Evolutionary conservation across 1,140 invertebrate genomes (phyloP).

Genomic region (Planococcus citri): DNA sequence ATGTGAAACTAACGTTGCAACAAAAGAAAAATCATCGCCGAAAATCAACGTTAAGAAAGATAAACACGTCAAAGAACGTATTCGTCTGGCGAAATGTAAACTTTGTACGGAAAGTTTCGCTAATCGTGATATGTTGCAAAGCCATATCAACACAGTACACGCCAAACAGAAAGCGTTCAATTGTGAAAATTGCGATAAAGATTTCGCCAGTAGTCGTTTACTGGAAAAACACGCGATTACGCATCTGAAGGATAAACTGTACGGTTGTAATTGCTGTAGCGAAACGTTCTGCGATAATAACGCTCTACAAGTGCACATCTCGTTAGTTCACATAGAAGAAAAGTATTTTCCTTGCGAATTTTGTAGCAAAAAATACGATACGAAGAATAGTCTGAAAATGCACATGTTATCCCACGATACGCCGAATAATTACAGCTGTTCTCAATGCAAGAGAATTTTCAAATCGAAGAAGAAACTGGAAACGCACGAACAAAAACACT

Average conservation of each 20-base stretch:
- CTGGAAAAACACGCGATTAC: slow-evolving; percentile 50
- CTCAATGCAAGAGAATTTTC: slow-evolving; percentile 46
- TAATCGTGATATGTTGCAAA: slow-evolving; percentile 48
- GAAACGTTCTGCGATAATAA: slow-evolving; percentile 41
- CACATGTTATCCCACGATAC: slow-evolving; percentile 25
- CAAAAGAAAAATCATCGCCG: too few relatives aligned
- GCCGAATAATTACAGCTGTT: slow-evolving; percentile 33
- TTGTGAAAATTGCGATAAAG: slow-evolving; percentile 43
- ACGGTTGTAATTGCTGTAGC: slow-evolving; percentile 56
- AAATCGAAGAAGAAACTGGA: slow-evolving; percentile 35
- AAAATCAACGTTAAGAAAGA: too few relatives aligned
- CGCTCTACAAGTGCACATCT: slow-evolving; percentile 44
- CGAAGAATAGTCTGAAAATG: slow-evolving; percentile 28
- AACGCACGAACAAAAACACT: slow-evolving; percentile 44
- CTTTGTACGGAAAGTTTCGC: slow-evolving; percentile 39
- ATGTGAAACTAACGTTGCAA: too few relatives aligned
- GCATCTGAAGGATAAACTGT: slow-evolving; percentile 58
- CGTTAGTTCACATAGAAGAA: not conserved
- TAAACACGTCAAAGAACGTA: too few relatives aligned
- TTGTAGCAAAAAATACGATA: slow-evolving; percentile 29
- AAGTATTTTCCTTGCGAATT: not conserved
- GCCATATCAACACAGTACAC: slow-evolving; percentile 43
- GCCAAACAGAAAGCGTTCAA: slow-evolving; percentile 25
- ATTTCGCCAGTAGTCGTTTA: slow-evolving; percentile 43
- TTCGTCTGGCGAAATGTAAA: slow-evolving; percentile 16